These are phyloP conservation scores for Maniola hyperantus DNA, from an alignment of 2,888 invertebrate genomes.

Conservation along the genomic window DNA sequence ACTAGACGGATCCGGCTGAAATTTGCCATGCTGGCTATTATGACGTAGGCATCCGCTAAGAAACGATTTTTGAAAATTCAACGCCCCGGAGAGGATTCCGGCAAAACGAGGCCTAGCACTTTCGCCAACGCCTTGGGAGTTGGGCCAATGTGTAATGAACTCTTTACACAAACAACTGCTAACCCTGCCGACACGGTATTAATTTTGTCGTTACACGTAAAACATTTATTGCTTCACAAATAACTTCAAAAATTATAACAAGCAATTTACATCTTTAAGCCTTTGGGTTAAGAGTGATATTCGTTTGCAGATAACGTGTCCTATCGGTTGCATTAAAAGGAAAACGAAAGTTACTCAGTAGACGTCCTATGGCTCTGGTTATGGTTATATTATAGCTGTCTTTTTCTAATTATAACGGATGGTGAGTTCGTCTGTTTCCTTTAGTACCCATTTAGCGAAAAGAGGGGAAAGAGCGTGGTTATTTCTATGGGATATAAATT, in stretches of 20 bases:
- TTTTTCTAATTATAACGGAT: slow-evolving; percentile 27
- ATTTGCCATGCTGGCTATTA: too few relatives aligned
- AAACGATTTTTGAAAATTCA: too few relatives aligned
- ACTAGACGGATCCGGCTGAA: too few relatives aligned
- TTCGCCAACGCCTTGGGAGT: neutral
- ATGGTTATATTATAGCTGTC: slow-evolving; percentile 12
- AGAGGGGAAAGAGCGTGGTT: too few relatives aligned
- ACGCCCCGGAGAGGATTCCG: too few relatives aligned
- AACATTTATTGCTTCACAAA: slow-evolving; percentile 10
- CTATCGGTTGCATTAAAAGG: slow-evolving; percentile 22
- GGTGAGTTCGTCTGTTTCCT: neutral
- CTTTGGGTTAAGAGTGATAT: neutral
- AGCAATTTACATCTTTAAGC: slow-evolving; percentile 4
- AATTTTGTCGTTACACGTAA: slow-evolving; percentile 7
- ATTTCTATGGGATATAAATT: too few relatives aligned
- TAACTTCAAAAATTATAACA: neutral
- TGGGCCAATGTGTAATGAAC: neutral
- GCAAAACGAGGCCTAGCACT: too few relatives aligned
- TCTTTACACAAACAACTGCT: neutral
- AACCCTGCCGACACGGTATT: neutral
- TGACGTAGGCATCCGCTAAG: too few relatives aligned
- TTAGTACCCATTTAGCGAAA: neutral
- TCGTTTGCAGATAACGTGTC: neutral
- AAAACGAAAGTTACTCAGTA: slow-evolving; percentile 36
- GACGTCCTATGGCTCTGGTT: slow-evolving; percentile 31